These are phyloP conservation scores for Amphipoea lucens DNA, from an alignment of 2,888 invertebrate species.

Conservation along the genomic window DNA sequence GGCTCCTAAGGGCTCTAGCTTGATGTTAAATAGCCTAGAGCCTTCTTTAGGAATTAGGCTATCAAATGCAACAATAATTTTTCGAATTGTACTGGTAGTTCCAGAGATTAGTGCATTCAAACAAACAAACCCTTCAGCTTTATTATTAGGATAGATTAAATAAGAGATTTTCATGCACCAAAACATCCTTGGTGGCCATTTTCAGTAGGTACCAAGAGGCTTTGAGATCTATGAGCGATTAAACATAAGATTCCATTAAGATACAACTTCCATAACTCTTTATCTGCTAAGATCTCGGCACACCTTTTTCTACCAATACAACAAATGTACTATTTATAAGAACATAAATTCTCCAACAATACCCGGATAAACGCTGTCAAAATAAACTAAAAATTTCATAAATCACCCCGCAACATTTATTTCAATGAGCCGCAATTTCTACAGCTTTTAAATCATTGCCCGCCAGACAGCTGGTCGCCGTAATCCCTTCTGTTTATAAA, in stretches of 20 bases:
- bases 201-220: neutral
- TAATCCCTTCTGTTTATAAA: constrained; percentile 67
- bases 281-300: constrained; percentile 7
- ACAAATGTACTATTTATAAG: constrained; percentile 36
- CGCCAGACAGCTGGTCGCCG: constrained; percentile 67
- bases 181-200: neutral
- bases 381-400: constrained; percentile 54
- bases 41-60: neutral
- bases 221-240: neutral
- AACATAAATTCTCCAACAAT: constrained; percentile 54
- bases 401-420: constrained; percentile 54
- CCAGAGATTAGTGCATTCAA: neutral
- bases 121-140: neutral
- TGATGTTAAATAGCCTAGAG: neutral
- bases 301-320: constrained; percentile 38
- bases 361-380: constrained; percentile 53
- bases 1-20: neutral
- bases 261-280: neutral
- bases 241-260: neutral
- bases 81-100: neutral
- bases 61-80: neutral
- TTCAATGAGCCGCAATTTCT: constrained; percentile 59
- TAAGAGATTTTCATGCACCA: neutral
- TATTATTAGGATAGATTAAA: neutral
- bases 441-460: constrained; percentile 65